Evolutionary conservation across 2,888 invertebrate genomes (phyloP), one percentile per base, ranked within the genome.

Genomic region (Zhengitettix transpicula): DNA sequence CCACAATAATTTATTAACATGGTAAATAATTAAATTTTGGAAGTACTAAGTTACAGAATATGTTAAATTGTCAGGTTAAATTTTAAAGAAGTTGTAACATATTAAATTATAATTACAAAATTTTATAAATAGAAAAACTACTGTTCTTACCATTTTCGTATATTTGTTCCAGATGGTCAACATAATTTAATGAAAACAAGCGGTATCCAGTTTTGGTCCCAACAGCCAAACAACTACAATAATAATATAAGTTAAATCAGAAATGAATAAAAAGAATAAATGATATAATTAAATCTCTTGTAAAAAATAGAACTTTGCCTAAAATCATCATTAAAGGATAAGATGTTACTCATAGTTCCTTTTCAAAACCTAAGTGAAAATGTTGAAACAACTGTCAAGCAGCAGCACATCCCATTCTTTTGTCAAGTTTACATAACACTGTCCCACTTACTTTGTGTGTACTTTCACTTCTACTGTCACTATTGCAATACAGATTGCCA

Each of bases 151-250:
- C 83, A 78, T 88, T 89, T 71, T 89, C 87, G 72, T 93, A 92
- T 68, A 95, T 91, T 73, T 87, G 85, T 71, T 93, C 93, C 68
- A 96, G 79, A 62, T 84, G 84, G 73, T 96, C 94, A 60, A 89
- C 83, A 10, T 84, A 83, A 62, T 81, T 85, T 64, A 97, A 77
- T 42, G 91, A 85, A 73, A 89, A 96, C 66, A 98, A 79, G 71
- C 86, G 85, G 76, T 93, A 98, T 53, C 96, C 95, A 67, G 82
- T 83, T 73, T 87, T 88, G 67, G 91, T 89, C 66, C 96, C 97
- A 68, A 96, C 92, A 66, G 94, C 89, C 72, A 97, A 77, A 17
- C 96, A 95, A 73, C 91, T 91, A 72, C 17, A 75, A 74, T 57
- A 64, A 64, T 60, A 66, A 63, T n/a, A n/a, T n/a, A 62, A 64